Percentiles rank a stretch among this genome's conserved stretches.
Conservation (phyloP, 2,888 invertebrate species). For the Agrochola lota region DNA sequence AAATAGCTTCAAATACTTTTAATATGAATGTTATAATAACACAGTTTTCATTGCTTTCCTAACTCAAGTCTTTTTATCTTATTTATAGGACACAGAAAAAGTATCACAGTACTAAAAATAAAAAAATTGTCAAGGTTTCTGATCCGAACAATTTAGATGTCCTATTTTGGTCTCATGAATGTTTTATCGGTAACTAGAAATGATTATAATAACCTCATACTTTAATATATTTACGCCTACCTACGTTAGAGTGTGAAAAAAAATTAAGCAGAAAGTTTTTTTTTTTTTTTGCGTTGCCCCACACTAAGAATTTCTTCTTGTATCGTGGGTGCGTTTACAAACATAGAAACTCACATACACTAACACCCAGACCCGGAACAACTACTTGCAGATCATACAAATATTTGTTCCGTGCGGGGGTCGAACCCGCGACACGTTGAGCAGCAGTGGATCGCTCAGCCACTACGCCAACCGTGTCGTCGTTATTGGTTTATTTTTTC, state of each 20-base stretch:
- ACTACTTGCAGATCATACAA: too few relatives aligned
- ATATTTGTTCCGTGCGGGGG: too few relatives aligned
- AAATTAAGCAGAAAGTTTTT: constrained; percentile 10
- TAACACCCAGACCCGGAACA: too few relatives aligned
- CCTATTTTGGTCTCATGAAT: constrained; percentile 1
- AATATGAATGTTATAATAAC: constrained; percentile 11
- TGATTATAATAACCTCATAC: constrained; percentile 1
- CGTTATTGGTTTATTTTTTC: background rate
- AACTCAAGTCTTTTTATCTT: constrained; percentile 14
- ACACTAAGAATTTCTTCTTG: too few relatives aligned
- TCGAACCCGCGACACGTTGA: too few relatives aligned
- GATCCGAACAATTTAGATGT: background rate
- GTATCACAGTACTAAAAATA: background rate
- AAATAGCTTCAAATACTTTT: constrained; percentile 32
- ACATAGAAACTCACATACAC: too few relatives aligned
- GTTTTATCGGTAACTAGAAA: background rate
- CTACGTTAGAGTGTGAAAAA: background rate
- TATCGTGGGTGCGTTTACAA: too few relatives aligned
- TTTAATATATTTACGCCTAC: constrained; percentile 7
- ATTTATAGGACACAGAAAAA: background rate
- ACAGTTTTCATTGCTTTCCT: constrained; percentile 23
- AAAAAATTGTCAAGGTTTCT: background rate
- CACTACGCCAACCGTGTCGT: too few relatives aligned
- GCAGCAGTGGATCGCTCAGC: too few relatives aligned
- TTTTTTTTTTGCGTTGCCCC: too few relatives aligned